Conservation (phyloP, 2,797 vertebrate species). For the Coranthus polyacanthus region DNA sequence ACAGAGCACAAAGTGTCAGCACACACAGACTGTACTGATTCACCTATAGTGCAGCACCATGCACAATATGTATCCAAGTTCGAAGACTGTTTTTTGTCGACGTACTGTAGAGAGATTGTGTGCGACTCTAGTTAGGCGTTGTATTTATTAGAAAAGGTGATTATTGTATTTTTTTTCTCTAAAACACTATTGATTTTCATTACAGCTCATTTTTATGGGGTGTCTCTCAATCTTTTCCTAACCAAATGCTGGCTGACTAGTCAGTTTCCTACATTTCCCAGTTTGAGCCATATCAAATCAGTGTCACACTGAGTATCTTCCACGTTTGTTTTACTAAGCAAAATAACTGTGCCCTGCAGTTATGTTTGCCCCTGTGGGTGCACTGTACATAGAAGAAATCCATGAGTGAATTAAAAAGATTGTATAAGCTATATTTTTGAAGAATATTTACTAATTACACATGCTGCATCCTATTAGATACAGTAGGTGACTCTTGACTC, state of each 20-base stretch:
- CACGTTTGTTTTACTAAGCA: constrained; percentile 58
- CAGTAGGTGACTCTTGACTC: constrained; percentile 28
- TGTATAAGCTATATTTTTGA: constrained; percentile 12
- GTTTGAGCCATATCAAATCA: constrained; percentile 39
- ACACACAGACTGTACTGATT: constrained; percentile 4
- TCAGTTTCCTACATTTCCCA: constrained; percentile 32
- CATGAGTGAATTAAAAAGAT: constrained; percentile 8
- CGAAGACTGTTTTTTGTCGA: too few species aligned
- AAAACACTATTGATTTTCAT: too few species aligned
- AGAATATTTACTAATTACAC: constrained; percentile 52
- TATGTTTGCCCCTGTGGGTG: constrained; percentile 36
- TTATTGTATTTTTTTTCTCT: too few species aligned
- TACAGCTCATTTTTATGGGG: too few species aligned
- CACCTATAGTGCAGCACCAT: not conserved
- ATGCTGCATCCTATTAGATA: constrained; percentile 20
- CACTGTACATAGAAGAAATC: not conserved
- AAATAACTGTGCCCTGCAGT: constrained; percentile 49
- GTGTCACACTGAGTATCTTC: constrained; percentile 33
- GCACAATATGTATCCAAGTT: too few species aligned
- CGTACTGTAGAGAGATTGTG: too few species aligned
- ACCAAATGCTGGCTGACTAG: constrained; percentile 25
- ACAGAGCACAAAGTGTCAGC: constrained; percentile 17
- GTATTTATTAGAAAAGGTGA: too few species aligned
- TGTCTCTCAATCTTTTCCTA: too few species aligned
- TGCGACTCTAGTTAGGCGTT: too few species aligned